Evolutionary conservation across 2,888 invertebrate genomes (phyloP), one percentile per base, ranked within the genome.

Genomic region (Lutraria lutraria): DNA sequence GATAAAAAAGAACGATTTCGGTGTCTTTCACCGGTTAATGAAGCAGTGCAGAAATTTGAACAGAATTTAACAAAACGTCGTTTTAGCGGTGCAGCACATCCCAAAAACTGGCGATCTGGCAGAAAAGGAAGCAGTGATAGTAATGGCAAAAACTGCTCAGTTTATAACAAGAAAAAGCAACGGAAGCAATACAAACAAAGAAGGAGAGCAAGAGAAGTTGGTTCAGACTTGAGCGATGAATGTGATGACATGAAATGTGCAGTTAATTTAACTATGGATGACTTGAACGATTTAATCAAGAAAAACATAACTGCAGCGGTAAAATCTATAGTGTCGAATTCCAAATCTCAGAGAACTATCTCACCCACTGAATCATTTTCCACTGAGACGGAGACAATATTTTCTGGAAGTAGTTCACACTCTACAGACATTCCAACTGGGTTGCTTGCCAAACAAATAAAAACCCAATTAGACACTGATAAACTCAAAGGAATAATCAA

Each of bases 301-400:
- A 92, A 88, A 80, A 90, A 92, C 34, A 84, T 92, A 4, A 89
- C 76, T 43, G 87, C 90, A 34, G 92, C 92, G 8, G 88, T 92
- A 12, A 90, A 92, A 83, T 86, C 88, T 15, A 89, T 92, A n/a
- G 87, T 89, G 2, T 86, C 90, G 16, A 72, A 81, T 19, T 60
- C 81, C 10, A 88, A 89, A 81, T 60, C 54, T 0, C 82, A 34
- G 15, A 52, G 76, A 43, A 63, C 60, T 53, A 31, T 84, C 6
- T 90, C 90, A 12, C 87, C 84, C 0, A 76, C 34, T 13, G 90
- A 90, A 53, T 92, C 92, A 13, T 87, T 92, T 43, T 92, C 92
- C 0, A 92, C 92, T 4, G 92, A 92, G 79, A 89, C 92, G n/a
- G 92, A 92, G 80, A 92, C 92, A 6, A 88, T 92, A 13, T 92